Base-by-base conservation (phyloP, 2,888 invertebrate species). In the Aethes cnicana region DNA sequence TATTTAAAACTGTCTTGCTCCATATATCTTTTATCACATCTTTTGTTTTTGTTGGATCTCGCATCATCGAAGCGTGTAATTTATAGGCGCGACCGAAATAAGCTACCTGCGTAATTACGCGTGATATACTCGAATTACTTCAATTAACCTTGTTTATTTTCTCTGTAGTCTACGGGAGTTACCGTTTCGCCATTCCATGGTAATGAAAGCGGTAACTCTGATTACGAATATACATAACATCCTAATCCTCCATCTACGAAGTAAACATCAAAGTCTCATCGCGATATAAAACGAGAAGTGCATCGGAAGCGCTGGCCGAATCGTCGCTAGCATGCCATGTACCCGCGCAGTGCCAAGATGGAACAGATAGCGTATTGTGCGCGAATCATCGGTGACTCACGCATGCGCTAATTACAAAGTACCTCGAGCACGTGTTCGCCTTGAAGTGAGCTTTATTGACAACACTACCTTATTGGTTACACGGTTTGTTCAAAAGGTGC, bases 381-480 rank as follows among this genome's bases (percentile, higher is more conserved):
- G 37, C 52, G 52, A 52, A 52, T 39, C 46, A 39, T 33, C 37
- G 62, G 62, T 79, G 80, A 80, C 68, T 80, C 81, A 80, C 62
- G 61, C 65, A 59, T 59, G 58, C 60, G 63, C 68, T 73, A 77
- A 78, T 53, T 53, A 37, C 44, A 39, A 46, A 41, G 36, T 52
- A 47, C 47, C 39, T 33, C 32, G 12, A 44, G 63, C 74, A 81
- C 81, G 81, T 80, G 81, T 66, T 77, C 63, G 69, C 74, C 72
- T 78, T 72, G 74, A 70, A 39, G 68, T 61, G 58, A 64, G 65
- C 62, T 59, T 67, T 74, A 68, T 67, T 69, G 74, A 74, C 73
- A 72, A 76, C 66, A 69, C 62, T 66, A 44, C 11, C 28, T 28
- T 33, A 33, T 8, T 47, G 14, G 23, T 20, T 28, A 26, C 25